Conservation (phyloP, 2,888 invertebrate genomes). For the Euclidia mi region DNA sequence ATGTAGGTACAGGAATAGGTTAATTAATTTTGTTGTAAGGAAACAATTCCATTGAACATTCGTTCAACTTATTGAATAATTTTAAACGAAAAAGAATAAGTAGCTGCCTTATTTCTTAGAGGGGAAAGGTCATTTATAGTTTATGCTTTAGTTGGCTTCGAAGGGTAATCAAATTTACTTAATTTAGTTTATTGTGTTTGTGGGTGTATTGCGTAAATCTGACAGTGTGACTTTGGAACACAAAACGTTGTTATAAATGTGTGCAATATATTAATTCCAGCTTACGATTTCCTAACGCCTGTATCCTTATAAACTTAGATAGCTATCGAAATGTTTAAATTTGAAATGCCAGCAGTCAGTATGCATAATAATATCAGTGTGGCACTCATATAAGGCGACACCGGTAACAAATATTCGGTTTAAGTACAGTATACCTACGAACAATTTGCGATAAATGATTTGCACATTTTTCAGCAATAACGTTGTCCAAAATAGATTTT, state of each 20-base stretch:
- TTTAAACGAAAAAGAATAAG: background rate
- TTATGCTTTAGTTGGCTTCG: slow-evolving; percentile 5
- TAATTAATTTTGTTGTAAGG: slow-evolving; percentile 29
- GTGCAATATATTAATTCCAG: slow-evolving; percentile 4
- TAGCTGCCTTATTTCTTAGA: too few species aligned
- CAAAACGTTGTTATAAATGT: background rate
- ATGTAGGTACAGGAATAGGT: slow-evolving; percentile 25
- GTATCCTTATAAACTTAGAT: background rate
- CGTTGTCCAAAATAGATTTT: too few species aligned
- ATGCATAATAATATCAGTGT: slow-evolving; percentile 1
- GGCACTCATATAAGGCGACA: slow-evolving; percentile 5
- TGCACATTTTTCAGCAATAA: too few species aligned
- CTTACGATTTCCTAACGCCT: background rate
- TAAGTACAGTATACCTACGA: too few species aligned
- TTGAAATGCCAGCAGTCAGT: background rate
- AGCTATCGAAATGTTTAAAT: background rate
- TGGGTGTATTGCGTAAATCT: slow-evolving; percentile 5
- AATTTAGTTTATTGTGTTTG: background rate
- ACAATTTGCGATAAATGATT: too few species aligned
- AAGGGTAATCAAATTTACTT: slow-evolving; percentile 18
- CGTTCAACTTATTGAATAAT: slow-evolving; percentile 13
- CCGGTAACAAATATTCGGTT: background rate
- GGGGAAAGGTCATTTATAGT: slow-evolving; percentile 4
- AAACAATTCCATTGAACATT: slow-evolving; percentile 29
- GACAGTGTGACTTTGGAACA: background rate